phyloP scores from a whole-genome alignment of 2,888 invertebrate genomes.

The Theretra japonica region DNA sequence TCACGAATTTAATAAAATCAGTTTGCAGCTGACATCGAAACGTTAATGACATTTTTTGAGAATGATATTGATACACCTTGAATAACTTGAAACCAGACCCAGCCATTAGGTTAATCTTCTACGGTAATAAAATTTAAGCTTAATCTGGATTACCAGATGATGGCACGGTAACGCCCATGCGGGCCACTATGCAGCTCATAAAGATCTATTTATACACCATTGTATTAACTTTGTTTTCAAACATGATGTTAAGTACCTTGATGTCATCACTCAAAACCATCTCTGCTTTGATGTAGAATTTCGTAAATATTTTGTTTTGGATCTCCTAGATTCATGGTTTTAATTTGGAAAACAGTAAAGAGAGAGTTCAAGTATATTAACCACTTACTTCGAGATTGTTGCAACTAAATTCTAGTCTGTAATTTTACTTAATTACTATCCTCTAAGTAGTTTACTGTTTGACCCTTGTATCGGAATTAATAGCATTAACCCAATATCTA shows the following conservation, averaged over 20 bases:
- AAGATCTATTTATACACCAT: slow-evolving; percentile 52
- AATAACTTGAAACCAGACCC: background rate
- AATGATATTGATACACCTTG: background rate
- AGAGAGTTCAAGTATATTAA: background rate
- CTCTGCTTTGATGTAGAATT: background rate
- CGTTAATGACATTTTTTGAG: background rate
- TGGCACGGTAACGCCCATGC: slow-evolving; percentile 54
- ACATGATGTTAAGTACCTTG: slow-evolving; percentile 34
- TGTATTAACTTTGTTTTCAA: slow-evolving; percentile 36
- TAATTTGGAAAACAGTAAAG: background rate
- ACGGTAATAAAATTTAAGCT: slow-evolving; percentile 61
- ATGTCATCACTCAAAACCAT: background rate
- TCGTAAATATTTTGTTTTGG: background rate
- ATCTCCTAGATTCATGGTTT: background rate
- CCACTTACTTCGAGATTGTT: background rate
- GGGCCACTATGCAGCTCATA: slow-evolving; percentile 56
- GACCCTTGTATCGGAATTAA: slow-evolving; percentile 54
- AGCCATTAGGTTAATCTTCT: slow-evolving; percentile 60
- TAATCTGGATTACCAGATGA: slow-evolving; percentile 53
- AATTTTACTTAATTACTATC: slow-evolving; percentile 1
- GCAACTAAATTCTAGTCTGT: background rate
- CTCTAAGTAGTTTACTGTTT: slow-evolving; percentile 58
- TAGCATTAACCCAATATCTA: slow-evolving; percentile 54
- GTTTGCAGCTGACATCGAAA: slow-evolving; percentile 10
- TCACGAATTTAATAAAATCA: slow-evolving; percentile 39